Base-by-base conservation (phyloP, 2,888 invertebrate genomes). In the Zaprionus obscuricornis region DNA sequence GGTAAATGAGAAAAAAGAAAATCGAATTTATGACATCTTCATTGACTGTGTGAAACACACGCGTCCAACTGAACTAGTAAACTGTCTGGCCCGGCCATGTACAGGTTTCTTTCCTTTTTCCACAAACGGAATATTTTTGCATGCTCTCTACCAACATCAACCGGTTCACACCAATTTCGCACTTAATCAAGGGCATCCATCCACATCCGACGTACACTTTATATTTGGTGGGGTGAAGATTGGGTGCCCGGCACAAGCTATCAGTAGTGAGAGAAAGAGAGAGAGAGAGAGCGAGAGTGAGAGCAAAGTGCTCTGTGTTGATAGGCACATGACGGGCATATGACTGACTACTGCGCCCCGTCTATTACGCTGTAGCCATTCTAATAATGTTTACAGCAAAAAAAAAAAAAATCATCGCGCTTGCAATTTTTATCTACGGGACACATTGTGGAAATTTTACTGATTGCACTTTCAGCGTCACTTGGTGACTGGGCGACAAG, bases 241-340 rank as follows among this genome's bases (percentile, higher is more conserved):
- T n/a, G n/a, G n/a, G n/a, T n/a, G n/a, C n/a, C n/a, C n/a, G n/a
- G n/a, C n/a, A n/a, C n/a, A 3, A 17, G 14, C 16, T 18, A 22
- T 17, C 29, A 20, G 24, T 16, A 13, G 33, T 31, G n/a, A 10
- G 4, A 40, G 39, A 17, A 2, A 27, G 8, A 14, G 7, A 14
- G 20, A 14, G n/a, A 13, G 6, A 14, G 45, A 8, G 14, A 7
- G 11, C n/a, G 6, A 24, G 33, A 8, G 24, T 18, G 18, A 42
- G 24, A 20, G n/a, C n/a, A 6, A 10, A 24, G n/a, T 26, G 17
- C 5, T 16, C 42, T 29, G 26, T 46, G 54, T 51, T 81, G 77
- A 73, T 76, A 81, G 66, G 56, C 77, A 76, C 81, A 68, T 73
- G 83, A 77, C 76, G 51, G 58, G 64, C 69, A 34, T 69, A 69